A percentile compares a stretch with the other conserved stretches of the same genome.
These are phyloP conservation scores for Heterotis niloticus DNA, from an alignment of 2,113 vertebrate genomes.

Conservation along the genomic window DNA sequence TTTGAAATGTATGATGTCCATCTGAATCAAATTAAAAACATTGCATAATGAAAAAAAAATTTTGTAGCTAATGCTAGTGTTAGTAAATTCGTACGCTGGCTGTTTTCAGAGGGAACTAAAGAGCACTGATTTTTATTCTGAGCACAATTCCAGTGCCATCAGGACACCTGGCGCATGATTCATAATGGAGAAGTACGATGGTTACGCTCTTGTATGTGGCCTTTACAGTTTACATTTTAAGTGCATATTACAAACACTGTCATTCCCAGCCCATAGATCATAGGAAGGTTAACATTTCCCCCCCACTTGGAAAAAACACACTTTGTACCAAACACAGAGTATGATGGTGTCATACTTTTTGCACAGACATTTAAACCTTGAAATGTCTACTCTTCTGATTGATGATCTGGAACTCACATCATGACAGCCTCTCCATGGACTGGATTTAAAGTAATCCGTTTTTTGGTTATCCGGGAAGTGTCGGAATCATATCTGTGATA, in stretches of 20 bases:
- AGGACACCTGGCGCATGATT: background rate
- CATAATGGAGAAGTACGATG: background rate
- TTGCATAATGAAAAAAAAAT: background rate
- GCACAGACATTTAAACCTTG: slow-evolving; percentile 21
- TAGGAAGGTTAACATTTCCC: slow-evolving; percentile 4
- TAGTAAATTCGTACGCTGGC: background rate
- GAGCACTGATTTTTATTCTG: background rate
- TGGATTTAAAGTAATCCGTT: slow-evolving; percentile 23
- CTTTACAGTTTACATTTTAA: background rate
- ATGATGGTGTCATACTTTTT: slow-evolving; percentile 8
- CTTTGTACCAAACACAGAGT: slow-evolving; percentile 2
- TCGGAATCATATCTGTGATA: slow-evolving; percentile 32
- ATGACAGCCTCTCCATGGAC: slow-evolving; percentile 34
- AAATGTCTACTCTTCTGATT: slow-evolving; percentile 46
- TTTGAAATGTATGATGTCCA: background rate
- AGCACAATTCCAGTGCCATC: background rate
- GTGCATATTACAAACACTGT: background rate
- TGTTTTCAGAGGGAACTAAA: slow-evolving; percentile 5
- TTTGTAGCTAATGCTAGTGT: background rate
- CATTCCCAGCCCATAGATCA: background rate
- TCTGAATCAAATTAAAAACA: background rate
- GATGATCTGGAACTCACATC: slow-evolving; percentile 32
- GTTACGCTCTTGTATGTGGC: background rate
- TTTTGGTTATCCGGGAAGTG: slow-evolving; percentile 30
- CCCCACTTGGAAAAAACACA: background rate